Percentiles rank a stretch among this genome's conserved stretches.
Evolutionary conservation across 2,888 invertebrate genomes (phyloP).

Genomic region (Nephrocerus scutellatus): DNA sequence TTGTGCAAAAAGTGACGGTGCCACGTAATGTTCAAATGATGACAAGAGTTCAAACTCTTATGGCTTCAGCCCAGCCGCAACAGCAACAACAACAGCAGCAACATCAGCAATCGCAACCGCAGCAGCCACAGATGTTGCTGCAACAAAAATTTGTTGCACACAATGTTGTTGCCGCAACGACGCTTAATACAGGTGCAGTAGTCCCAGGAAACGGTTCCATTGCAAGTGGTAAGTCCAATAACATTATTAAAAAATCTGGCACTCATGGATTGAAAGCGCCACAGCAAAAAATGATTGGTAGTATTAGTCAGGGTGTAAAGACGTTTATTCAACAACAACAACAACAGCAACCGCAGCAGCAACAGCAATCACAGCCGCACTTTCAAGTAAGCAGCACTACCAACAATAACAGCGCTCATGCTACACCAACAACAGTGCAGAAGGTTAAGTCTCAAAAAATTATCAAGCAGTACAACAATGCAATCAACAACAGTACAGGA

Average conservation of each 20-base stretch:
- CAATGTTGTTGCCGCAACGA: slow-evolving; percentile 15
- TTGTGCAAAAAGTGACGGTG: slow-evolving; percentile 32
- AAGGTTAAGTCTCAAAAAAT: slow-evolving; percentile 32
- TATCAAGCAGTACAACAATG: slow-evolving; percentile 41
- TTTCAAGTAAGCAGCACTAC: slow-evolving; percentile 21
- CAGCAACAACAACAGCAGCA: slow-evolving; percentile 18
- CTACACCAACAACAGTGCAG: slow-evolving; percentile 20
- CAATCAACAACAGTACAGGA: slow-evolving; percentile 28
- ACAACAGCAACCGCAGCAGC: slow-evolving; percentile 26
- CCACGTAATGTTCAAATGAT: slow-evolving; percentile 39
- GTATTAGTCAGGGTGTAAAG: slow-evolving; percentile 27
- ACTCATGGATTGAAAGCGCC: slow-evolving; percentile 27
- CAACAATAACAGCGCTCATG: slow-evolving; percentile 15
- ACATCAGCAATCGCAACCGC: slow-evolving; percentile 23
- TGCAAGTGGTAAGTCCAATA: slow-evolving; percentile 16
- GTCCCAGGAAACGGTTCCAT: slow-evolving; percentile 18
- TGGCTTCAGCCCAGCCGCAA: slow-evolving; percentile 22
- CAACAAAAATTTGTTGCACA: slow-evolving; percentile 22
- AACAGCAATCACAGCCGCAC: slow-evolving; percentile 27
- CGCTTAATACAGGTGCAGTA: slow-evolving; percentile 21
- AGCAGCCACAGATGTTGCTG: slow-evolving; percentile 30
- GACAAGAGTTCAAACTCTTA: slow-evolving; percentile 38
- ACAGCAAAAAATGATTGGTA: slow-evolving; percentile 28
- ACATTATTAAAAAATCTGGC: slow-evolving; percentile 33
- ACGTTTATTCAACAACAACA: slow-evolving; percentile 33